Conservation (phyloP, 2,888 invertebrate genomes). For the Lydus trimaculatus region DNA sequence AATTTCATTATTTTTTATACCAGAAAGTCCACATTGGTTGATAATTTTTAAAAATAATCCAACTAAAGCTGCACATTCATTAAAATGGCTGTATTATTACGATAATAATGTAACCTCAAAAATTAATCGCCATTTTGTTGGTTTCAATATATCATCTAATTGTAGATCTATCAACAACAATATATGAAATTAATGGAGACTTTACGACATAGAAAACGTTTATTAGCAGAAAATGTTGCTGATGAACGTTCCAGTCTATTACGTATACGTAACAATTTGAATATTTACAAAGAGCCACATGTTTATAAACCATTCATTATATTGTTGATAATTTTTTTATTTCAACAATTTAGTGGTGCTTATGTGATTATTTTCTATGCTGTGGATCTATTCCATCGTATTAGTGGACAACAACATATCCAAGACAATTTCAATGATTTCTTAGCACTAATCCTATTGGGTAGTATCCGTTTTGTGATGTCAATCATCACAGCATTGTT, state of each 20-base stretch:
- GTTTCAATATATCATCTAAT: slow-evolving; percentile 38
- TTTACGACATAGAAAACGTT: slow-evolving; percentile 14
- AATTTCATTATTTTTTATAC: slow-evolving; percentile 58
- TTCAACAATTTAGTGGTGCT: slow-evolving; percentile 67
- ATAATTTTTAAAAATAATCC: slow-evolving; percentile 58
- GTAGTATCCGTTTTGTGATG: slow-evolving; percentile 63
- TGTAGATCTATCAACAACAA: slow-evolving; percentile 40
- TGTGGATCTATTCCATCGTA: slow-evolving; percentile 62
- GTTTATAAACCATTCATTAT: slow-evolving; percentile 64
- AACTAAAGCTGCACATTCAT: slow-evolving; percentile 53
- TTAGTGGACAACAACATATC: slow-evolving; percentile 61
- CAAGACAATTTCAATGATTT: slow-evolving; percentile 61
- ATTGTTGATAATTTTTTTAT: slow-evolving; percentile 60
- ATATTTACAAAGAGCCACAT: slow-evolving; percentile 51
- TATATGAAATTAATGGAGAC: slow-evolving; percentile 42
- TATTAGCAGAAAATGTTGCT: slow-evolving; percentile 4
- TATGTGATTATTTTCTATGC: slow-evolving; percentile 69
- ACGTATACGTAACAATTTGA: slow-evolving; percentile 40
- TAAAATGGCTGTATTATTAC: slow-evolving; percentile 61
- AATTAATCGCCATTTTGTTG: background rate
- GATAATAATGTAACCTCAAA: slow-evolving; percentile 37
- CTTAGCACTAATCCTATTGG: slow-evolving; percentile 62
- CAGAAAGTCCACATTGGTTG: slow-evolving; percentile 69
- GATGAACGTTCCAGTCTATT: slow-evolving; percentile 35
- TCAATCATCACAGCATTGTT: slow-evolving; percentile 62